phyloP scores from a whole-genome alignment of 2,797 vertebrate species.

The Molossus alvarezi region DNA sequence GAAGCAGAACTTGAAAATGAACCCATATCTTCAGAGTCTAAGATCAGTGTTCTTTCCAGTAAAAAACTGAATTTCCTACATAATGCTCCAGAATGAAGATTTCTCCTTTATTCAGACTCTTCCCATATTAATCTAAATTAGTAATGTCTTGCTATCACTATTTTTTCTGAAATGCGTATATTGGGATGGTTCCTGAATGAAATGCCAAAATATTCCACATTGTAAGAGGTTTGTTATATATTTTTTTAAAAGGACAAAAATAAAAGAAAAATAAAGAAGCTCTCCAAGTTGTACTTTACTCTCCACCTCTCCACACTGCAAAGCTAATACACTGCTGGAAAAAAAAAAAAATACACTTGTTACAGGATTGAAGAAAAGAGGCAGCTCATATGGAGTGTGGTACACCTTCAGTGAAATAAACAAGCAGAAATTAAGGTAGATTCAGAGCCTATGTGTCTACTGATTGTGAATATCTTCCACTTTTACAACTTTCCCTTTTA shows the following conservation, averaged over 20 bases:
- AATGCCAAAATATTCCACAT: not conserved
- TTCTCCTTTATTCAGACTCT: conserved; percentile 12
- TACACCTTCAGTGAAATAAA: conserved; percentile 84
- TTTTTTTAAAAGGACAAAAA: not conserved
- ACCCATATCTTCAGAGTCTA: not conserved
- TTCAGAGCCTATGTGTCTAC: conserved; percentile 76
- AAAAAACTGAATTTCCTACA: not conserved
- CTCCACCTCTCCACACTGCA: conserved; percentile 58
- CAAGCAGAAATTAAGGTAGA: conserved; percentile 85
- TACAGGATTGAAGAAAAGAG: conserved; percentile 84
- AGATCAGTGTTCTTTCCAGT: not conserved
- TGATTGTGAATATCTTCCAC: conserved; percentile 77
- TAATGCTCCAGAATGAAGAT: not conserved
- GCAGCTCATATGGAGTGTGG: conserved; percentile 79
- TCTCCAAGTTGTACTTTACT: conserved; percentile 3
- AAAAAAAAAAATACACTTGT: conserved; percentile 85
- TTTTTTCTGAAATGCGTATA: not conserved
- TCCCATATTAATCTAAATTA: conserved; percentile 19
- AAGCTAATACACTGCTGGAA: conserved; percentile 83
- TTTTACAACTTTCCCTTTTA: conserved; percentile 47
- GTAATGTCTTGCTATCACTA: not conserved
- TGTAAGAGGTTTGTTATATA: not conserved
- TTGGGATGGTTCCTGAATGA: not conserved
- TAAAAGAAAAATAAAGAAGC: not conserved
- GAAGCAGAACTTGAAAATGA: not conserved